Base-by-base conservation (phyloP, 2,797 vertebrate genomes). In the Anas capensis region DNA sequence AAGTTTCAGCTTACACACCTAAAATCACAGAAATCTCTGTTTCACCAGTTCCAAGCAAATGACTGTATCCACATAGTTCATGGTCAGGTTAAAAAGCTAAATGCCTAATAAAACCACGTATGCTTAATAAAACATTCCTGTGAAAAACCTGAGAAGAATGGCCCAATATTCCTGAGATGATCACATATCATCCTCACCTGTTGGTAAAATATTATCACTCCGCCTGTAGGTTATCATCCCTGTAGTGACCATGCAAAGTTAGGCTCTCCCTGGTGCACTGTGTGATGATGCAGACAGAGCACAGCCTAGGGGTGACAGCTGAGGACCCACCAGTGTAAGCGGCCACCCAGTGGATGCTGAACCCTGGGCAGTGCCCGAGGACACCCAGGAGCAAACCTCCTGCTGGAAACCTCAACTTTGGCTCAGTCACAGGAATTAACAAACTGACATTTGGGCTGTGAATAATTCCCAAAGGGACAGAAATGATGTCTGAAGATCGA, bases 21-120 rank as follows among this genome's bases (percentile, higher is more conserved):
- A 83, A 78, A 95, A 78, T 57, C 33, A 61, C 88, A 92, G 40
- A 93, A 92, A 96, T 90, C 68, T 90, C 84, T 88, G 77, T 94
- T 92, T 91, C 13, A 3, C 61, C 57, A 65, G 11, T 83, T 81
- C 72, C 65, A 64, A 89, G 89, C 36, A 93, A 93, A 93, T 54
- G 14, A 79, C 65, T 91, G 26, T 24, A 75, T 46, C 65, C 48
- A 40, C 68, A 72, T 6, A 89, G 36, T 61, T 11, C 57, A 40
- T 31, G n/a, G 40, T 49, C 61, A 86, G 61, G 56, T 49, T 66
- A 76, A 91, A 93, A 76, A 78, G 34, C 8, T 29, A 86, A 92
- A 86, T 49, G 24, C 14, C 75, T 46, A 29, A 80, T 40, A 81
- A 94, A 82, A 56, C 56, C 33, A 20, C 40, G 29, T 27, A 19